phyloP scores from a whole-genome alignment of 1,140 invertebrate genomes.

The Calosoma granatense region DNA sequence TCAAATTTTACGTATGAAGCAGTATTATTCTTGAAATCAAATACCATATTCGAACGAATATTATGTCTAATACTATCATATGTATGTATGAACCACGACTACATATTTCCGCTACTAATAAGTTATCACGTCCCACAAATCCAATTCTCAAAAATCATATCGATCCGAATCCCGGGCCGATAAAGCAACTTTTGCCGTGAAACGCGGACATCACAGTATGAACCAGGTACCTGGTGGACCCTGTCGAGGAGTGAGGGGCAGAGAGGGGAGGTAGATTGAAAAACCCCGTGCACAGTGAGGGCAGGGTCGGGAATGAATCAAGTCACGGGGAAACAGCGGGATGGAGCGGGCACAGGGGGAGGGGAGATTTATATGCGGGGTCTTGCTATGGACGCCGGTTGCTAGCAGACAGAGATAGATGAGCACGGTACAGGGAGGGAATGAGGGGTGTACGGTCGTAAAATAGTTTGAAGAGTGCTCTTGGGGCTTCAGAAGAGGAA shows the following conservation, averaged over 20 bases:
- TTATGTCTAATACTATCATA: no score
- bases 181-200: neutral
- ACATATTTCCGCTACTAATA: no score
- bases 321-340: conserved; percentile 15
- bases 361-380: conserved; percentile 25
- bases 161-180: neutral
- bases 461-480: conserved; percentile 33
- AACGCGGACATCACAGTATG: no score
- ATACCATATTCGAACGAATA: no score
- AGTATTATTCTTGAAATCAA: no score
- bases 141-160: neutral
- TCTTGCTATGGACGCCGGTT: no score
- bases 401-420: neutral
- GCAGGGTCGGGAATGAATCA: conserved; percentile 18
- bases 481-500: no score
- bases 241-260: neutral
- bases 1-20: no score
- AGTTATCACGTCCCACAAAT: neutral
- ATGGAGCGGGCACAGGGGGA: conserved; percentile 14
- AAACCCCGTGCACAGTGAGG: neutral
- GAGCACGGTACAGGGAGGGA: neutral
- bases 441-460: conserved; percentile 23
- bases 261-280: neutral
- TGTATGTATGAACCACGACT: no score
- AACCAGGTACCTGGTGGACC: neutral